Evolutionary conservation across 2,797 vertebrate genomes (phyloP).

Genomic region (Hybognathus amarus): DNA sequence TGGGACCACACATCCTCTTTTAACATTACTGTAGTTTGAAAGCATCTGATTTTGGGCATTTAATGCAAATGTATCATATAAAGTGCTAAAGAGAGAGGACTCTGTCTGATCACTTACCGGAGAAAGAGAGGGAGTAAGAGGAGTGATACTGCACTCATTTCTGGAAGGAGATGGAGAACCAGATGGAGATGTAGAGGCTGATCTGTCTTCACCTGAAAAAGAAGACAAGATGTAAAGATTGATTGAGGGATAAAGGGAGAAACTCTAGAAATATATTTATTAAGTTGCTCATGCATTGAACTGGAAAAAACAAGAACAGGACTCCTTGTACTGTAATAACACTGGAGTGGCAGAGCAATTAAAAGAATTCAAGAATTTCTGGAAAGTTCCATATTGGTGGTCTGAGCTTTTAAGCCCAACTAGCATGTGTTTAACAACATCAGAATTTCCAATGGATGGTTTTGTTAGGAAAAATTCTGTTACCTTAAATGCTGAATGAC

Average conservation of each 20-base stretch:
- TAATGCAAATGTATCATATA: neutral
- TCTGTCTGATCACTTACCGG: slow-evolving; percentile 78
- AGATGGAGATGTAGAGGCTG: slow-evolving; percentile 75
- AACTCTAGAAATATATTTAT: neutral
- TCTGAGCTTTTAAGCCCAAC: neutral
- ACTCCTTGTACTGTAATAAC: neutral
- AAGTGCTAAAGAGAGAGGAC: neutral
- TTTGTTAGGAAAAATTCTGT: neutral
- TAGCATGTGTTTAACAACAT: neutral
- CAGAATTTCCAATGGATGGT: neutral
- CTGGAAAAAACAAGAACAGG: neutral
- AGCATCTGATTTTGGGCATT: neutral
- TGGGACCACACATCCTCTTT: slow-evolving; percentile 34
- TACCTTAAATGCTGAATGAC: neutral
- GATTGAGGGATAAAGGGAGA: neutral
- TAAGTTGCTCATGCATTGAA: neutral
- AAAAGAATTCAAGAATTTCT: neutral
- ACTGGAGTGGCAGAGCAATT: neutral
- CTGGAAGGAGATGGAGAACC: slow-evolving; percentile 77
- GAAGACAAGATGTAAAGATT: neutral
- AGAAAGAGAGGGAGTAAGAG: slow-evolving; percentile 89
- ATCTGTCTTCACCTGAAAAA: slow-evolving; percentile 72
- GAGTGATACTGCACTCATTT: slow-evolving; percentile 90
- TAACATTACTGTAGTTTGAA: slow-evolving; percentile 32
- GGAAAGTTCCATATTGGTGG: slow-evolving; percentile 4